Percentiles rank a stretch among this genome's conserved stretches.
phyloP scores from a whole-genome alignment of 2,888 invertebrate species.

The Nomada ruficornis region DNA sequence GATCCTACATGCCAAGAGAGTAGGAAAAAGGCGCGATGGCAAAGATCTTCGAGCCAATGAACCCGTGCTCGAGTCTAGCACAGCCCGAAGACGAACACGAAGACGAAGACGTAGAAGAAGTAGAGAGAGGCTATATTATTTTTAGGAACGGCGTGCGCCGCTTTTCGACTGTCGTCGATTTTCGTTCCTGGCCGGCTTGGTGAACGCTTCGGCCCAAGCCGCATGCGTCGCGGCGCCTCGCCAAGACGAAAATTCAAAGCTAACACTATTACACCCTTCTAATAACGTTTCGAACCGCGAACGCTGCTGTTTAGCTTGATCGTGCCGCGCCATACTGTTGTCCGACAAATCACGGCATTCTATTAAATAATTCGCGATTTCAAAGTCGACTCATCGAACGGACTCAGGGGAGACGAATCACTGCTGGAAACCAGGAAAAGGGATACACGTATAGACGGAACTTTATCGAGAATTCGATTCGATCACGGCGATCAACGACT shows the following conservation, averaged over 20 bases:
- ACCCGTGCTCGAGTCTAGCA: neutral
- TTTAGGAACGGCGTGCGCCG: constrained; percentile 74
- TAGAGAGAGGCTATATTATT: constrained; percentile 73
- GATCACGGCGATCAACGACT: constrained; percentile 15
- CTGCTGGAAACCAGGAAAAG: too few relatives aligned
- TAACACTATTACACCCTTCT: constrained; percentile 58
- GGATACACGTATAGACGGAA: neutral
- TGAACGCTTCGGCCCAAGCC: constrained; percentile 58
- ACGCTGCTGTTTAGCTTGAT: constrained; percentile 86
- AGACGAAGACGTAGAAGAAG: neutral
- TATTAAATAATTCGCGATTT: neutral
- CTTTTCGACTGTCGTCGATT: constrained; percentile 57
- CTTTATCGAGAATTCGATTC: neutral
- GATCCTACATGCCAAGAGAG: constrained; percentile 20
- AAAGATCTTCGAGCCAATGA: constrained; percentile 46
- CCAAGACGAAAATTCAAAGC: constrained; percentile 72
- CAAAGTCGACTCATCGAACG: neutral
- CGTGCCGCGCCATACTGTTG: constrained; percentile 82
- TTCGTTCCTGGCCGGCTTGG: constrained; percentile 62
- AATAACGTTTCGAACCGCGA: constrained; percentile 84
- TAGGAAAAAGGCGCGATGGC: constrained; percentile 22
- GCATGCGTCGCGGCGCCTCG: constrained; percentile 81
- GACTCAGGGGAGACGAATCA: too few relatives aligned
- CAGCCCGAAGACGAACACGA: neutral
- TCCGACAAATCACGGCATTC: constrained; percentile 54